These are phyloP conservation scores for Palloptera scutellata DNA, from an alignment of 2,888 invertebrate species.

Conservation along the genomic window DNA sequence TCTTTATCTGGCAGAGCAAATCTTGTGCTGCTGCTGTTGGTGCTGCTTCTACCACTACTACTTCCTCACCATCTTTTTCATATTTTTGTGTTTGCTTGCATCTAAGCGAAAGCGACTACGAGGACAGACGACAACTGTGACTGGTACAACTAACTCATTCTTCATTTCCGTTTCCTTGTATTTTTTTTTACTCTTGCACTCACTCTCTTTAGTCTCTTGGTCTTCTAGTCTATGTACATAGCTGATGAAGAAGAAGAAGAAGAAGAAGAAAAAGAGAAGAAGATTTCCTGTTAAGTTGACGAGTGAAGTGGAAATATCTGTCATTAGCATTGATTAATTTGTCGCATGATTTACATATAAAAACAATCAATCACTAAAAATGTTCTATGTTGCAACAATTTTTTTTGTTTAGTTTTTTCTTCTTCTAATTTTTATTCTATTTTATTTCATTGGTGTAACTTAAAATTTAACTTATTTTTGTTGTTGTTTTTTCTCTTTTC, in stretches of 20 bases:
- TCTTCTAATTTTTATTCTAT: not conserved
- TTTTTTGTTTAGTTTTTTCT: not conserved
- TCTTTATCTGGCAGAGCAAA: not conserved
- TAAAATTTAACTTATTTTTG: not conserved
- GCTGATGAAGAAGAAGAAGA: not conserved
- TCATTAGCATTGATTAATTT: constrained; percentile 66
- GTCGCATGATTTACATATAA: constrained; percentile 41
- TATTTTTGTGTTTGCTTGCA: too few species aligned
- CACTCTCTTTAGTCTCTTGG: not conserved
- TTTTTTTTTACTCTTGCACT: not conserved
- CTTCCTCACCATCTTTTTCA: too few species aligned
- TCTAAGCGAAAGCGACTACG: too few species aligned
- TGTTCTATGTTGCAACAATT: not conserved
- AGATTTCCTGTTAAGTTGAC: not conserved
- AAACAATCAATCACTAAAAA: constrained; percentile 38
- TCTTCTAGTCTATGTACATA: not conserved
- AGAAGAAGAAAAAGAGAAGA: not conserved
- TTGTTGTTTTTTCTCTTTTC: too few species aligned
- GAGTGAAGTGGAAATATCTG: constrained; percentile 46
- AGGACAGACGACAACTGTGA: too few species aligned
- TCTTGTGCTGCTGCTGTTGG: not conserved
- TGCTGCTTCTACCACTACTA: not conserved
- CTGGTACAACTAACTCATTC: too few species aligned
- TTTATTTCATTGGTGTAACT: not conserved
- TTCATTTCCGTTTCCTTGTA: too few species aligned